Base-by-base conservation (phyloP, 2,113 vertebrate genomes). In the Strigops habroptila region DNA sequence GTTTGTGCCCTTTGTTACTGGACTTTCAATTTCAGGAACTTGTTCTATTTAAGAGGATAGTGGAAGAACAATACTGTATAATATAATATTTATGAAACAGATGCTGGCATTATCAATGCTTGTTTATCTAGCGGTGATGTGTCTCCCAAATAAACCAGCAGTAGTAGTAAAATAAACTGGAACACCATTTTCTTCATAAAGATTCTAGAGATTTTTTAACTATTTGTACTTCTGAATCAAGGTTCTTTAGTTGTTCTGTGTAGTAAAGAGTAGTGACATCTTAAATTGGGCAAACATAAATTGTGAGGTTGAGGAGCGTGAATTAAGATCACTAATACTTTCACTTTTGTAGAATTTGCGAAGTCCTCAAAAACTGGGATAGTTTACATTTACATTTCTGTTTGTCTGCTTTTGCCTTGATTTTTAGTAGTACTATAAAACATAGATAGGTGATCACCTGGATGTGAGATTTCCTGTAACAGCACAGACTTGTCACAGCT, bases 21-120 rank as follows among this genome's bases (percentile, higher is more conserved):
- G 46, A 55, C 59, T 90, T 97, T 81, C 53, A 87, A 82, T 93
- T 88, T 96, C 78, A 96, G 91, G 93, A 95, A 91, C 85, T 88
- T 75, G 24, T 83, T 93, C 86, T 80, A 53, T 88, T 88, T 84
- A 75, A 82, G 65, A 87, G 22, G 51, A 60, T 14, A 62, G 57
- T 44, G 33, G 49, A 77, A 88, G 79, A 94, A 96, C 79, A 96
- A 93, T 96, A 67, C 63, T 85, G 87, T 59, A 35, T 46, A 80
- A 70, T 60, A 77, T 9, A 76, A 41, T 65, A 90, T 79, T 95
- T 93, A 84, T 82, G 60, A 86, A 95, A 80, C 82, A 90, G 60
- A 80, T 75, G 27, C 17, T 90, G 43, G 16, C 43, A 43, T 75
- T 78, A 91, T 68, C 82, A 88, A 46, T 55, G 68, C 22, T 83